Evolutionary conservation across 2,888 invertebrate genomes (phyloP).

Genomic region (Drepanosiphum platanoidis): DNA sequence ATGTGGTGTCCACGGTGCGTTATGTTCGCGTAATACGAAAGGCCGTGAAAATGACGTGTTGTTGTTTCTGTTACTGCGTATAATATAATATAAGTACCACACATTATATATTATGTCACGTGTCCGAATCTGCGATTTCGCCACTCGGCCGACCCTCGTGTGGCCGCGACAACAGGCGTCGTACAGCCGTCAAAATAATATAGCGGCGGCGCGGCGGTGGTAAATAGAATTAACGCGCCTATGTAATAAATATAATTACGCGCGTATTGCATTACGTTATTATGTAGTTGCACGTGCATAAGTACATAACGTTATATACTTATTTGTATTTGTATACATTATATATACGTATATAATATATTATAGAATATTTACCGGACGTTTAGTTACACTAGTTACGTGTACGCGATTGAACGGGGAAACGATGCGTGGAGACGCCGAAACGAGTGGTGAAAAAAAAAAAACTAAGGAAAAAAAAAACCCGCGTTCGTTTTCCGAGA

Average conservation of each 20-base stretch:
- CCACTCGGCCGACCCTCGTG: not conserved
- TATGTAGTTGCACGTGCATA: not conserved
- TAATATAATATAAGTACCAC: no score
- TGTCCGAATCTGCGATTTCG: constrained; percentile 25
- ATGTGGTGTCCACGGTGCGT: not conserved
- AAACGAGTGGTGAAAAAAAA: not conserved
- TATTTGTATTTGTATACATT: not conserved
- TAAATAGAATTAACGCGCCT: constrained; percentile 13
- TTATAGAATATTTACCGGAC: not conserved
- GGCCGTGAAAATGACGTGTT: not conserved
- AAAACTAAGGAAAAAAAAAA: not conserved
- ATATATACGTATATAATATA: not conserved
- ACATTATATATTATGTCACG: constrained; percentile 18
- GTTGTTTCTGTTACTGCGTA: not conserved
- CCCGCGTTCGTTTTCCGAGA: not conserved
- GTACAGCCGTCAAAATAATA: no score
- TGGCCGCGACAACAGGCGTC: not conserved
- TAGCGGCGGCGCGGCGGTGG: not conserved
- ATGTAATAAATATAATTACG: constrained; percentile 36
- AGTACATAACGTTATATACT: no score
- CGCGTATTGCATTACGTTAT: not conserved
- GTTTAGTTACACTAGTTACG: constrained; percentile 42
- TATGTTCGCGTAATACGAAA: not conserved
- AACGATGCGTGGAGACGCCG: constrained; percentile 27
- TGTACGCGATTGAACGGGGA: constrained; percentile 10